Evolutionary conservation across 2,113 vertebrate genomes (phyloP).

Genomic region (Ammospiza caudacuta): DNA sequence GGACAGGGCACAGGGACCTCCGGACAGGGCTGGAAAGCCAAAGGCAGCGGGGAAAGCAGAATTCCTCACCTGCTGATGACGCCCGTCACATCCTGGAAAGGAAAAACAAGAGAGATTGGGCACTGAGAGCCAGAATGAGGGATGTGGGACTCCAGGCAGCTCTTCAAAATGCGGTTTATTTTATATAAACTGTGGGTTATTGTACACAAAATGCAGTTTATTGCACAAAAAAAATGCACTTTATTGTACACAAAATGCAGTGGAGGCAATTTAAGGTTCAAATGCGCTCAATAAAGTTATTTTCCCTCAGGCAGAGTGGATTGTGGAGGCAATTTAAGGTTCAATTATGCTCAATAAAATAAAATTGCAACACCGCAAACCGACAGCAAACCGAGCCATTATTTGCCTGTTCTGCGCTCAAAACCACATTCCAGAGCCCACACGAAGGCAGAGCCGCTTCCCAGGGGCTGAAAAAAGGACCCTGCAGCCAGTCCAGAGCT

Average conservation of each 20-base stretch:
- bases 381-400: accelerated
- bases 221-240: too few species aligned
- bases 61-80: slow-evolving; percentile 18
- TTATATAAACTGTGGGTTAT: too few species aligned
- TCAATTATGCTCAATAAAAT: accelerated
- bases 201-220: too few species aligned
- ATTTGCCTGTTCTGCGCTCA: background rate
- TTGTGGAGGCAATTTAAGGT: accelerated
- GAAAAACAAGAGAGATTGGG: background rate
- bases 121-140: too few species aligned
- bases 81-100: slow-evolving; percentile 27
- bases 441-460: background rate
- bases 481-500: background rate
- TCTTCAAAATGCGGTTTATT: too few species aligned
- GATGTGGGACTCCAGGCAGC: too few species aligned
- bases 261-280: background rate
- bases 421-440: background rate
- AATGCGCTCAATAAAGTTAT: accelerated
- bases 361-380: accelerated
- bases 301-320: background rate
- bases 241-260: too few species aligned
- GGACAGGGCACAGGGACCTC: background rate
- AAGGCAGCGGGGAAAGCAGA: accelerated
- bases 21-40: accelerated
- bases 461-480: background rate